phyloP scores from a whole-genome alignment of 2,797 vertebrate species.

The Alfaro cultratus region DNA sequence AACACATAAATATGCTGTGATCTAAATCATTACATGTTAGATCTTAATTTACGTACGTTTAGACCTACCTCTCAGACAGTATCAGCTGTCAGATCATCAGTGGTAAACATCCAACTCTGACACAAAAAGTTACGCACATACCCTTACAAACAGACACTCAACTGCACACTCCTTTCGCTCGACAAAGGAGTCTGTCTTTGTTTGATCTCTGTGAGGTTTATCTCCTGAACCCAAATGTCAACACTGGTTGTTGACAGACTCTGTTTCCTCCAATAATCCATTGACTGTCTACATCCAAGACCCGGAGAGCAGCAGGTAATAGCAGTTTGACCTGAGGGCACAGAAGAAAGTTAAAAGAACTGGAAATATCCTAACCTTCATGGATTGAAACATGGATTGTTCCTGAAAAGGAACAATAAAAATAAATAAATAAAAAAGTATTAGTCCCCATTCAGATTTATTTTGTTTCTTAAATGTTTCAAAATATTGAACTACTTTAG shows the following conservation, averaged over 20 bases:
- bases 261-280: constrained; percentile 61
- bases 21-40: not conserved
- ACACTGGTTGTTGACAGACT: constrained; percentile 72
- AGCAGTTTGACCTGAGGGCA: constrained; percentile 55
- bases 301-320: constrained; percentile 45
- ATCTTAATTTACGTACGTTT: not conserved
- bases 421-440: not conserved
- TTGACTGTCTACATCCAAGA: constrained; percentile 48
- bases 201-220: constrained; percentile 77
- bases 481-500: not conserved
- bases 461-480: not conserved
- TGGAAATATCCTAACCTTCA: constrained; percentile 15
- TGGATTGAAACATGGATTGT: not conserved
- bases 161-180: constrained; percentile 66
- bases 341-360: constrained; percentile 58
- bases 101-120: constrained; percentile 61
- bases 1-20: not conserved
- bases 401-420: not conserved
- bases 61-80: constrained; percentile 53
- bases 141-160: constrained; percentile 18
- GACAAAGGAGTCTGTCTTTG: constrained; percentile 75
- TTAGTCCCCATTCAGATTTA: not conserved
- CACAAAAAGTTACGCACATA: constrained; percentile 59
- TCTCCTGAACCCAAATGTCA: constrained; percentile 74
- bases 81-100: constrained; percentile 82